Evolutionary conservation across 2,797 vertebrate species (phyloP).

Genomic region (Sebastes oblongus): DNA sequence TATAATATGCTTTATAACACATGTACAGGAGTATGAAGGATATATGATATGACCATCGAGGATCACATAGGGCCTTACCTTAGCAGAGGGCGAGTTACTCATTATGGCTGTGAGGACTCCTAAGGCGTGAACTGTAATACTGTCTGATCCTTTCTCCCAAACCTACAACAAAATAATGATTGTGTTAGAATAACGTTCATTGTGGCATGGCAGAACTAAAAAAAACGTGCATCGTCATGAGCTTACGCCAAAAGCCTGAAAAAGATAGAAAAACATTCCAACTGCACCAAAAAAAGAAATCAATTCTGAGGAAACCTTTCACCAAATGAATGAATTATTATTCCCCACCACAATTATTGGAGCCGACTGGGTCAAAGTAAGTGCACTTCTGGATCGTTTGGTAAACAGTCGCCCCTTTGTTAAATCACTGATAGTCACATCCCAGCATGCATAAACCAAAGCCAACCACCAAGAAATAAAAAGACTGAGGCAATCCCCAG

Average conservation of each 20-base stretch:
- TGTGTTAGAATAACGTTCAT: background rate
- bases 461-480: slow-evolving; percentile 34
- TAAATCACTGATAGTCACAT: slow-evolving; percentile 38
- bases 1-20: background rate
- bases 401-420: slow-evolving; percentile 57
- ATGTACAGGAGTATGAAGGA: background rate
- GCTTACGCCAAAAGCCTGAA: background rate
- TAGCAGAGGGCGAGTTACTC: slow-evolving; percentile 93
- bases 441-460: slow-evolving; percentile 66
- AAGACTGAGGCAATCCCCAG: slow-evolving; percentile 22
- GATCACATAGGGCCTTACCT: slow-evolving; percentile 80
- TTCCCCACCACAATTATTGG: slow-evolving; percentile 11
- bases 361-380: slow-evolving; percentile 32
- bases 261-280: background rate
- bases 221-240: background rate
- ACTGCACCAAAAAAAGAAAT: background rate
- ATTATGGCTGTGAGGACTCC: slow-evolving; percentile 95
- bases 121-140: slow-evolving; percentile 93
- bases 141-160: slow-evolving; percentile 82
- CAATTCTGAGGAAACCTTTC: background rate
- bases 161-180: slow-evolving; percentile 78
- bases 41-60: background rate
- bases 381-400: slow-evolving; percentile 20
- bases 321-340: slow-evolving; percentile 12
- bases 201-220: background rate